Percentiles rank a stretch among this genome's conserved stretches.
phyloP scores from a whole-genome alignment of 2,113 vertebrate genomes.

The Pongo pygmaeus region DNA sequence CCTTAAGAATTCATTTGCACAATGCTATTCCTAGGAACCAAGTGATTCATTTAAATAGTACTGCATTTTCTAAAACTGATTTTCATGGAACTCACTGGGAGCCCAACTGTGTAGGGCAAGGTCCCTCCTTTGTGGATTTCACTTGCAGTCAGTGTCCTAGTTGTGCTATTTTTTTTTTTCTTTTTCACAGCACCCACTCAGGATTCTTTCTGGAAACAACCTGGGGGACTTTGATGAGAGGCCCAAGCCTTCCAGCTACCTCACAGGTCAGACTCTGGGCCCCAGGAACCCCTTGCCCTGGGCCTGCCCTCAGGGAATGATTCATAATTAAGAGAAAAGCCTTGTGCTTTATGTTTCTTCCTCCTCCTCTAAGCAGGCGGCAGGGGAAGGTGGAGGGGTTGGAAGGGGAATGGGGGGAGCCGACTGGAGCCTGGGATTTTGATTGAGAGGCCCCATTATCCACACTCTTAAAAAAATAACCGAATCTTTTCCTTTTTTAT shows the following conservation, averaged over 20 bases:
- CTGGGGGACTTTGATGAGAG: conserved; percentile 16
- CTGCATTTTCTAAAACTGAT: neutral
- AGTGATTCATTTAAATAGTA: neutral
- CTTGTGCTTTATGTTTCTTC: conserved; percentile 27
- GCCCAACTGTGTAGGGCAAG: neutral
- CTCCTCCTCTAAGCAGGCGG: conserved; percentile 31
- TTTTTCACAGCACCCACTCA: neutral
- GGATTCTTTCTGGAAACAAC: conserved; percentile 25
- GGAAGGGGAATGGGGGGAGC: conserved; percentile 48
- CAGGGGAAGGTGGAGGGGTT: conserved; percentile 55
- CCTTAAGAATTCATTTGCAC: neutral
- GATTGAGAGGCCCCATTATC: conserved; percentile 82
- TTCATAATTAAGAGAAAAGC: conserved; percentile 65
- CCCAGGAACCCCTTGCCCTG: conserved; percentile 42
- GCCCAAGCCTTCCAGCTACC: neutral
- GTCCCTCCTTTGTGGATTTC: neutral
- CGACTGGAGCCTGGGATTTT: conserved; percentile 71
- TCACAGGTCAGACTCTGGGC: conserved; percentile 15
- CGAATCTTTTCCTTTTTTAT: conserved; percentile 82
- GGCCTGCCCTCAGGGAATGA: conserved; percentile 42
- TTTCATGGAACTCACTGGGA: neutral
- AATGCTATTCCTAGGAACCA: neutral
- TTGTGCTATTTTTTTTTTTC: neutral
- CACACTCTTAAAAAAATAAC: conserved; percentile 83
- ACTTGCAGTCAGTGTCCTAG: neutral